Base-by-base conservation (phyloP, 2,797 vertebrate genomes). In the Salmo trutta region DNA sequence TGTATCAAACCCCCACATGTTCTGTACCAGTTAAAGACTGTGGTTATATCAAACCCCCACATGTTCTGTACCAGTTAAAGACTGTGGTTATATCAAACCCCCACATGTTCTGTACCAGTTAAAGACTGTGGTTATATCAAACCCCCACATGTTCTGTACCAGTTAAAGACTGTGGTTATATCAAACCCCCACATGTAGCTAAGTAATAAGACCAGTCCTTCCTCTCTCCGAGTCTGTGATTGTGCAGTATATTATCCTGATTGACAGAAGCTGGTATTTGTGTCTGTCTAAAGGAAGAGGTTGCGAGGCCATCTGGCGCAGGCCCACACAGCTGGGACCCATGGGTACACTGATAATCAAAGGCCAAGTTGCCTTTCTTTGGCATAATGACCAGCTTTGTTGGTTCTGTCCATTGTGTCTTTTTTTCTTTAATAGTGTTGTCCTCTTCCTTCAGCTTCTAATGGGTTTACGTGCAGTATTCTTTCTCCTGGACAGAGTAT, bases 181-280 rank as follows among this genome's bases (percentile, higher is more conserved):
- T 33, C 33, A 33, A 5, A 33, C 33, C 33, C 33, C 33, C 33
- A 47, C 91, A 88, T 85, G 87, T 27, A 64, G 24, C 4, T 64
- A 21, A 24, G 24, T 4, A 27, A 51, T 52, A 24, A 78, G 77
- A 67, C 31, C 66, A 33, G 47, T 62, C 76, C 73, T 24, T 16
- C 69, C 69, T 71, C 52, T 47, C 52, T 72, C 27, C 12, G 71
- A 29, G 71, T 54, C 15, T 53, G 47, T 53, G 33, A 15, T 47
- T 52, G 69, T 6, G 47, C 24, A 27, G 70, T 71, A 31, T 51
- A 3, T 51, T 24, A 1, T 36, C 15, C n/a, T 89, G 90, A 92
- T 41, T 92, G 93, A 93, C 89, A 89, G 80, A 77, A 84, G 83
- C 86, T 93, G 88, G 84, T 92, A 92, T 93, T 93, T 92, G 89